A percentile compares a stretch with the other conserved stretches of the same genome.
Conservation (phyloP, 2,113 vertebrate genomes). For the Leptobrachium ailaonicum region DNA sequence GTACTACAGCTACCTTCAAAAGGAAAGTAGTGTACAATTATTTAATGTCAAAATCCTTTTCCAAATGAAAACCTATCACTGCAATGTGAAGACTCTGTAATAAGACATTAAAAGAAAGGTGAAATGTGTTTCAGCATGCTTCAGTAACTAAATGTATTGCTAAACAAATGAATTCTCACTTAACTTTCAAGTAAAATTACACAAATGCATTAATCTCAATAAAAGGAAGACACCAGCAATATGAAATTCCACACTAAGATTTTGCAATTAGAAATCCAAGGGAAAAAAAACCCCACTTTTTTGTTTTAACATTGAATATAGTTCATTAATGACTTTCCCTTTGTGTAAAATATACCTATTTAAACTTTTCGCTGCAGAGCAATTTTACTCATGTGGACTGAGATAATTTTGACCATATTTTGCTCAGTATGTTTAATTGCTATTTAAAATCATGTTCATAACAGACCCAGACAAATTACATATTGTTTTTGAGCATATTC, state of each 20-base stretch:
- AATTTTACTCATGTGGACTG: too few relatives aligned
- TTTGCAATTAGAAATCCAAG: not conserved
- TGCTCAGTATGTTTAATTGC: too few relatives aligned
- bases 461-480: too few relatives aligned
- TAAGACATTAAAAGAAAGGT: slow-evolving; percentile 43
- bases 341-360: too few relatives aligned
- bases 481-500: too few relatives aligned
- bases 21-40: slow-evolving; percentile 24
- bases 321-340: too few relatives aligned
- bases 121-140: slow-evolving; percentile 46
- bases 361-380: too few relatives aligned
- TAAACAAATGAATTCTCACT: slow-evolving; percentile 39
- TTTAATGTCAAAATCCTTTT: slow-evolving; percentile 39
- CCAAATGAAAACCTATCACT: slow-evolving; percentile 40
- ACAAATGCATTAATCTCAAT: slow-evolving; percentile 33
- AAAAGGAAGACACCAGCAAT: slow-evolving; percentile 20
- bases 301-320: too few relatives aligned
- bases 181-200: slow-evolving; percentile 42
- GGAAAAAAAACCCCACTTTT: too few relatives aligned
- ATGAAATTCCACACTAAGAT: slow-evolving; percentile 1
- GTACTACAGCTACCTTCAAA: slow-evolving; percentile 4
- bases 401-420: too few relatives aligned
- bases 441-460: too few relatives aligned
- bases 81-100: slow-evolving; percentile 30
- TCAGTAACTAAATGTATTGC: slow-evolving; percentile 46